Conservation (phyloP, 2,797 vertebrate genomes). For the Cygnus olor region DNA sequence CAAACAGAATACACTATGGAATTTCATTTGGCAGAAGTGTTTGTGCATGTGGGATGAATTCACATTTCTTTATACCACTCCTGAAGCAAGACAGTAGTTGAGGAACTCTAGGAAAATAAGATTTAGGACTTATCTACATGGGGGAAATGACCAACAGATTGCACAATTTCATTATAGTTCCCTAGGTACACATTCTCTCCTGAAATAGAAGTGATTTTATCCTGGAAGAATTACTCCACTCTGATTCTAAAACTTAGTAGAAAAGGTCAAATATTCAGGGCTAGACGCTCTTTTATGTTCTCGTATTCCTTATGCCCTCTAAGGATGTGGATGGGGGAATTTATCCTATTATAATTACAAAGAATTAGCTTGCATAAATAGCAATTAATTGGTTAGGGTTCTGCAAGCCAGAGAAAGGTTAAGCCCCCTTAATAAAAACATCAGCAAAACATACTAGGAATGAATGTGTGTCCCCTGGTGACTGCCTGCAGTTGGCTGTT, state of each 20-base stretch:
- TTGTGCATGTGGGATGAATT: neutral
- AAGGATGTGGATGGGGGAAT: neutral
- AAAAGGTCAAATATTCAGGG: neutral
- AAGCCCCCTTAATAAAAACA: slow-evolving; percentile 20
- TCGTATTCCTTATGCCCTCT: neutral
- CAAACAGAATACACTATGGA: neutral
- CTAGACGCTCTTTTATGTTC: neutral
- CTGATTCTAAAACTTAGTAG: slow-evolving; percentile 2
- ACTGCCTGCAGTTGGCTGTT: neutral
- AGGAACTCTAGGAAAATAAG: neutral
- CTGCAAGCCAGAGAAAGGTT: slow-evolving; percentile 32
- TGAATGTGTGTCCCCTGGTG: neutral
- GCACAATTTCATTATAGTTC: neutral
- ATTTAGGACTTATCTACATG: neutral
- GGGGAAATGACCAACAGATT: slow-evolving; percentile 15
- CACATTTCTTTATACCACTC: neutral
- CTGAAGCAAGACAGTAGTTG: neutral
- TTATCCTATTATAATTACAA: neutral
- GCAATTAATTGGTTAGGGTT: neutral
- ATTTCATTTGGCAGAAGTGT: slow-evolving; percentile 13
- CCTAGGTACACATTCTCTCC: neutral
- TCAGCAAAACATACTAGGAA: neutral
- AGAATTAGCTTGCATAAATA: slow-evolving; percentile 38
- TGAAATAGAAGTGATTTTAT: slow-evolving; percentile 36
- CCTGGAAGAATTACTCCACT: neutral